These are phyloP conservation scores for Catostomus latipinnis DNA, from an alignment of 2,797 vertebrate genomes.

Conservation along the genomic window DNA sequence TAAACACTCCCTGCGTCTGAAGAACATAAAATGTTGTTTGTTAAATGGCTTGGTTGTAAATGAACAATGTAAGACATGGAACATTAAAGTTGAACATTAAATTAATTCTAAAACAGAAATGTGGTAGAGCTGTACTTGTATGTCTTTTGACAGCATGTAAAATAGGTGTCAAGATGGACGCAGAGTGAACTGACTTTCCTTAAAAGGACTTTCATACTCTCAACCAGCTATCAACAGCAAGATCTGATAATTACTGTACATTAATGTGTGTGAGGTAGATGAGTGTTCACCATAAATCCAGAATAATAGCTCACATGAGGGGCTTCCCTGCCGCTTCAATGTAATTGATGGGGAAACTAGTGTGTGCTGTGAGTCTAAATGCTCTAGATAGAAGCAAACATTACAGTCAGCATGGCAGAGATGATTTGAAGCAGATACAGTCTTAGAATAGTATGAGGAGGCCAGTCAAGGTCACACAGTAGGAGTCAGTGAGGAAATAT, in stretches of 20 bases:
- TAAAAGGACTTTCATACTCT: not conserved
- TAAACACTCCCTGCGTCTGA: not conserved
- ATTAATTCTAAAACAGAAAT: not conserved
- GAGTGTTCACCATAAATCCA: constrained; percentile 19
- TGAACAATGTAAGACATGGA: not conserved
- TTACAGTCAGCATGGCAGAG: constrained; percentile 28
- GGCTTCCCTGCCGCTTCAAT: constrained; percentile 31
- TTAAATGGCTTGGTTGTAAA: not conserved
- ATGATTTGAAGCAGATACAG: constrained; percentile 43
- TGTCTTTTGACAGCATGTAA: not conserved
- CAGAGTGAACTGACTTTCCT: not conserved
- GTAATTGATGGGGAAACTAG: constrained; percentile 43
- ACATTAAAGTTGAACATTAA: not conserved
- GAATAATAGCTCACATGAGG: constrained; percentile 1
- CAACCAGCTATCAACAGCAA: too few species aligned
- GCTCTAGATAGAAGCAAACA: constrained; percentile 31
- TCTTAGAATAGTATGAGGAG: constrained; percentile 52
- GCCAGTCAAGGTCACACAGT: constrained; percentile 37
- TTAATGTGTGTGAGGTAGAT: not conserved
- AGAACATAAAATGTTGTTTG: not conserved
- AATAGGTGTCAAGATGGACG: too few species aligned
- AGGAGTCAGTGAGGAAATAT: constrained; percentile 2
- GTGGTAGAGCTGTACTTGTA: not conserved
- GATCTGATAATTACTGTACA: not conserved
- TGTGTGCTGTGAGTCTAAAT: constrained; percentile 39